Percentiles rank a stretch among this genome's conserved stretches.
These are phyloP conservation scores for Onthophagus taurus DNA, from an alignment of 1,140 invertebrate species.

Conservation along the genomic window DNA sequence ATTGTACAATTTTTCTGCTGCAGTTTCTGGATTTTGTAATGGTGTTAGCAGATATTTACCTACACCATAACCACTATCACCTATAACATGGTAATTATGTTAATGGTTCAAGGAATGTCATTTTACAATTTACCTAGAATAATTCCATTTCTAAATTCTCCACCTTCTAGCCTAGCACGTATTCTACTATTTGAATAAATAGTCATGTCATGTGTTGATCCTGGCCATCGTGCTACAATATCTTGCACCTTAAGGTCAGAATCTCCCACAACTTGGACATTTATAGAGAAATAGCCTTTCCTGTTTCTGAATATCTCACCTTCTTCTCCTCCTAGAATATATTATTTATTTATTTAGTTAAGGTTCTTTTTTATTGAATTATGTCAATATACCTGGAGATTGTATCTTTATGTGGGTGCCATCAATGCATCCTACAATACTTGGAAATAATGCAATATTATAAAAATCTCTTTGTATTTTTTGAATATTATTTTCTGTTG, in stretches of 20 bases:
- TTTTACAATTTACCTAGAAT: slow-evolving; percentile 22
- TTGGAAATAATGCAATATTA: slow-evolving; percentile 31
- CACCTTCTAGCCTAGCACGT: background rate
- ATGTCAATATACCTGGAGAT: slow-evolving; percentile 27
- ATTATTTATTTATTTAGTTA: slow-evolving; percentile 1
- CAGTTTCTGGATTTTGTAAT: slow-evolving; percentile 21
- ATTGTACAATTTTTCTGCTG: slow-evolving; percentile 29
- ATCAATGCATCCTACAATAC: slow-evolving; percentile 36
- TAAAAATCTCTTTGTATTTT: slow-evolving; percentile 26
- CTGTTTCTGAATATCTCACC: slow-evolving; percentile 14
- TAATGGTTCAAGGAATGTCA: slow-evolving; percentile 28
- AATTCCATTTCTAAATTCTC: slow-evolving; percentile 20
- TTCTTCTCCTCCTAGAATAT: background rate
- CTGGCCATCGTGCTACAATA: slow-evolving; percentile 36
- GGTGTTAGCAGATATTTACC: slow-evolving; percentile 27
- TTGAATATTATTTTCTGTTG: slow-evolving; percentile 21
- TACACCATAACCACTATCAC: background rate
- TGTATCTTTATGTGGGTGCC: slow-evolving; percentile 33
- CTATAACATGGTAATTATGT: slow-evolving; percentile 32
- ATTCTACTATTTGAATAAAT: slow-evolving; percentile 19
- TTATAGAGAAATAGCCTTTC: slow-evolving; percentile 38
- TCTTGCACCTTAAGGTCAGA: slow-evolving; percentile 29
- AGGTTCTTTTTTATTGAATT: background rate
- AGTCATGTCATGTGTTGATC: slow-evolving; percentile 14
- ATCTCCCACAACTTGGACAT: slow-evolving; percentile 35